Evolutionary conservation across 2,797 vertebrate genomes (phyloP), one percentile per base, ranked within the genome.

Genomic region (Amphiprion clarkii): DNA sequence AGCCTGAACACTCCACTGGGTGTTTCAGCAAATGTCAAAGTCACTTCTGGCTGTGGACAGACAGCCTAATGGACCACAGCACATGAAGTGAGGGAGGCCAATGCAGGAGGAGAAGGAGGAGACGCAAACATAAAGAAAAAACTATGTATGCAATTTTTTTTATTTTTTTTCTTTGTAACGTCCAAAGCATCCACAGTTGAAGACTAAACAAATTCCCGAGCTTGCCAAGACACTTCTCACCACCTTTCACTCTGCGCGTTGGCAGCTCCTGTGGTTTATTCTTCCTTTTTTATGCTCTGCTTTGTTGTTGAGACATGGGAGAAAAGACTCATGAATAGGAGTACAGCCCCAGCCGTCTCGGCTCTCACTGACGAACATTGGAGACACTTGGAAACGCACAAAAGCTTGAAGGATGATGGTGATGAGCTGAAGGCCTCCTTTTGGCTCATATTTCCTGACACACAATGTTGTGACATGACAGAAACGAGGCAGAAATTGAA

Each of bases 1-100:
- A 90, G 87, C 90, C 71, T 91, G 86, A 89, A 87, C 84, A 91
- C 84, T 92, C 91, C 87, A 87, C 91, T 91, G 91, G 90, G 91
- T 82, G 88, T 91, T 91, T 92, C 89, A 90, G 88, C 88, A 92
- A 91, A 93, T 92, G 92, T 92, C 92, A 94, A 89, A 93, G 88
- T 92, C 88, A 88, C 88, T 92, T 69, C 86, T 89, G 89, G 81
- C 87, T 87, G 87, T 86, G 86, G 91, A 92, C 79, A 87, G 89
- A 88, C 88, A 89, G 85, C 84, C 89, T 91, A 93, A 92, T 92
- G 91, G 92, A 92, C 82, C 90, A 90, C 86, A 80, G 87, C 81
- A 71, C 77, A 74, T 67, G 17, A 66, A 86, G 79, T 83, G 82
- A 82, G 83, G 88, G 88, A 87, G 81, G 81, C 78, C 62, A 14